phyloP scores from a whole-genome alignment of 2,113 vertebrate genomes.

The Pseudorectes ferrugineus region DNA sequence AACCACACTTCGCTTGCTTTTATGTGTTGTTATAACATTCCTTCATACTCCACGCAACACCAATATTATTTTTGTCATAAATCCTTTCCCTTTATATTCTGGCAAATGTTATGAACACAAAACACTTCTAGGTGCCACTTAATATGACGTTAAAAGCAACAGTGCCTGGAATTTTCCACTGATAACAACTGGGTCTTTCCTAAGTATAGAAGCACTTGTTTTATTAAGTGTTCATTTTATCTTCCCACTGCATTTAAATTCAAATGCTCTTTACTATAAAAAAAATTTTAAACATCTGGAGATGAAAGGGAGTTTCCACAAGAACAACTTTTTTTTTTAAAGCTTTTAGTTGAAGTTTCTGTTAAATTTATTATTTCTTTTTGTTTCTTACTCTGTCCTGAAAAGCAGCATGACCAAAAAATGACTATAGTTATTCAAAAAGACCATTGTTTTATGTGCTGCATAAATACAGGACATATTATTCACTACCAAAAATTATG shows the following conservation, averaged over 20 bases:
- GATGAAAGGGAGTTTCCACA: background rate
- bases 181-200: conserved; percentile 61
- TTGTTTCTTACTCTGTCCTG: background rate
- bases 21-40: background rate
- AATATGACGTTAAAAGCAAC: conserved; percentile 44
- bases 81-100: conserved; percentile 52
- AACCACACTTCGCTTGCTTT: background rate
- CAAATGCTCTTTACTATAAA: background rate
- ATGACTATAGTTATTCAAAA: background rate
- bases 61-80: conserved; percentile 43
- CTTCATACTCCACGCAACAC: background rate
- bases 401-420: background rate
- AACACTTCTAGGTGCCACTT: conserved; percentile 63
- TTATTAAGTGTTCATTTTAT: conserved; percentile 64
- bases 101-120: conserved; percentile 48
- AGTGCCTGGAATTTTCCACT: conserved; percentile 65
- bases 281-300: background rate
- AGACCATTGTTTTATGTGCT: background rate
- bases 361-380: background rate
- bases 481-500: background rate
- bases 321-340: background rate
- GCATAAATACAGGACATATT: background rate
- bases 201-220: conserved; percentile 72
- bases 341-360: background rate
- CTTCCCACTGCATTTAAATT: conserved; percentile 42